phyloP scores from a whole-genome alignment of 2,113 vertebrate genomes.

The Colinus virginianus region DNA sequence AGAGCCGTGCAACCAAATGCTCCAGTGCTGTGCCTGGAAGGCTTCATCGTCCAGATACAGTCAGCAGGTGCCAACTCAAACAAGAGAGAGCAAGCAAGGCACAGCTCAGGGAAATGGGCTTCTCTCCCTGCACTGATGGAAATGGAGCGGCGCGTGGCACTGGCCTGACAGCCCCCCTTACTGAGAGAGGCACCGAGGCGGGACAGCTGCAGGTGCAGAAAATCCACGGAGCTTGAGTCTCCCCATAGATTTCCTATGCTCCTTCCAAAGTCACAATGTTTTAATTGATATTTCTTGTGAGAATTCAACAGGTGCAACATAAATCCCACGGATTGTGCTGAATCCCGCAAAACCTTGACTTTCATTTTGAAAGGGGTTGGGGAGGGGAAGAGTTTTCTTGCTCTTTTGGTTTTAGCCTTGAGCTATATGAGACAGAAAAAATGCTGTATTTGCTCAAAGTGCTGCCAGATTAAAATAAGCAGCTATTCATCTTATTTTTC shows the following conservation, averaged over 20 bases:
- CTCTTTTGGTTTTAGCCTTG: constrained; percentile 44
- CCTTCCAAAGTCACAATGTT: constrained; percentile 53
- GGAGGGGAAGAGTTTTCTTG: background rate
- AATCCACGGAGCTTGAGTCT: background rate
- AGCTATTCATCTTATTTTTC: constrained; percentile 45
- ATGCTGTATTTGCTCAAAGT: constrained; percentile 55
- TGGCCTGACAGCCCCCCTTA: background rate
- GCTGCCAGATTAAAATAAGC: constrained; percentile 64
- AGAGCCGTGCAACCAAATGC: fast-evolving
- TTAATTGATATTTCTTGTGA: constrained; percentile 68
- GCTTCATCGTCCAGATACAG: fast-evolving
- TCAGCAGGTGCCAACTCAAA: background rate
- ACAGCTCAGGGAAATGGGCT: background rate
- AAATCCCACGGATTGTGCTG: constrained; percentile 62
- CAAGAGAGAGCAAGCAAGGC: fast-evolving
- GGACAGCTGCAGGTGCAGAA: constrained; percentile 55
- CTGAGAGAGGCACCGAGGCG: background rate
- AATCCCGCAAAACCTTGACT: constrained; percentile 53
- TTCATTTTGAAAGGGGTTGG: background rate
- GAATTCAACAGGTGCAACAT: constrained; percentile 69
- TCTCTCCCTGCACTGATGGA: background rate
- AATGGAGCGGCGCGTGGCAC: background rate
- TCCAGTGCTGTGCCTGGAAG: background rate
- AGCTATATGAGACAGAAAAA: constrained; percentile 63
- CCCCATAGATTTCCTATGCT: constrained; percentile 24